These are phyloP conservation scores for Corvus cornix DNA, from an alignment of 2,113 vertebrate species.

Conservation along the genomic window DNA sequence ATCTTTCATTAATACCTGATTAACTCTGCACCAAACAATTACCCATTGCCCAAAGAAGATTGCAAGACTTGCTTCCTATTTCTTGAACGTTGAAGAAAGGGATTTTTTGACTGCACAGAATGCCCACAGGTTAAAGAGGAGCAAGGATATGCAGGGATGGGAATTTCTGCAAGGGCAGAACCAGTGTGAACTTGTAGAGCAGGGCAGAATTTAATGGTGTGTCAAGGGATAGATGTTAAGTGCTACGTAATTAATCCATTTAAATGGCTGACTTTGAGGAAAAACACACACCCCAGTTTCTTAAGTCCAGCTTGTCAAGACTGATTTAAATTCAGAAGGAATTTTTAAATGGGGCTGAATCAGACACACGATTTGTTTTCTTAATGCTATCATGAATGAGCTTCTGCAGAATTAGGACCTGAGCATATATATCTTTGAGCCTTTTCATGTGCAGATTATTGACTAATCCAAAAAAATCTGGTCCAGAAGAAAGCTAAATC, in stretches of 20 bases:
- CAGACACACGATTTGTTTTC: neutral
- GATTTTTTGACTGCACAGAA: neutral
- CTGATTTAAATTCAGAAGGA: neutral
- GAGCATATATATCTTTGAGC: neutral
- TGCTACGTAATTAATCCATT: neutral
- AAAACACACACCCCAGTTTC: neutral
- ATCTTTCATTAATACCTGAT: neutral
- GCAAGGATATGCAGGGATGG: neutral
- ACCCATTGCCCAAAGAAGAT: neutral
- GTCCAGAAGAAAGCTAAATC: neutral
- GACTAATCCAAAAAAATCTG: neutral
- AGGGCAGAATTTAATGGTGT: neutral
- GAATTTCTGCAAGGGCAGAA: neutral
- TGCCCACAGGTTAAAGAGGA: neutral
- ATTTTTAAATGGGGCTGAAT: neutral
- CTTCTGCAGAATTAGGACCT: neutral
- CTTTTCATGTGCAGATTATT: neutral
- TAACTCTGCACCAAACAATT: neutral
- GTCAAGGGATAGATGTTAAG: neutral
- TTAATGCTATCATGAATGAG: neutral
- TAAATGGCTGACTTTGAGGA: neutral
- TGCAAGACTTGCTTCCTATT: neutral
- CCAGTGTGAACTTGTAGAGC: neutral
- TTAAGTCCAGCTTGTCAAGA: neutral
- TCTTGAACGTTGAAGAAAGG: neutral